Evolutionary conservation across 2,888 invertebrate species (phyloP), one percentile per base, ranked within the genome.

Genomic region (Endotricha flammealis): DNA sequence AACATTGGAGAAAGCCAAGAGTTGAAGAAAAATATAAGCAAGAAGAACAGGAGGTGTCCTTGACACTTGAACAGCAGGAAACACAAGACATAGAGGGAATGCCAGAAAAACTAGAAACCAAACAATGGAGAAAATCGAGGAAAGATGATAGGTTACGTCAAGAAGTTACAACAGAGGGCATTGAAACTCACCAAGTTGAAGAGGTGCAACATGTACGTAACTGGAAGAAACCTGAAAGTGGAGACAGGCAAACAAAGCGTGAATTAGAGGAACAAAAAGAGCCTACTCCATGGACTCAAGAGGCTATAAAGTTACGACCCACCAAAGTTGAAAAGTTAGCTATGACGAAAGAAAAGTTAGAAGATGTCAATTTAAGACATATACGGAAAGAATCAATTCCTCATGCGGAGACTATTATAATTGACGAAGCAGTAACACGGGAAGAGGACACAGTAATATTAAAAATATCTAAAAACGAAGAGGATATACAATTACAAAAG

Each of bases 231-330:
- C 36, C 42, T 9, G 44, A 46, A 2, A 20, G 27, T 6, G 64
- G 64, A 17, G 65, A 63, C 3, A 57, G 36, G 9, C 48, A 41
- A 41, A 32, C 43, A 14, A 44, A 45, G 53, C 36, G 33, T 29
- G 30, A 41, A 10, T 42, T 42, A 33, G 62, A 64, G 39, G 69
- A 72, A 38, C 61, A 53, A 41, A 66, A 62, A 57, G 78, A 68
- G 77, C 73, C 62, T 47, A 78, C 59, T 62, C 90, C 62, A 35
- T 90, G 64, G 90, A 93, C 90, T 2, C 88, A 92, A 55, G 91
- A 93, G 70, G 87, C 88, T 46, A 85, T 91, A 8, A 83, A 88
- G 53, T 59, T 91, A 46, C 86, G 89, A 50, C 90, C 90, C 1
- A 83, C 91, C 0, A 90, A 89, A 50, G 87, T 89, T 31, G 85